Base-by-base conservation (phyloP, 2,113 vertebrate species). In the Scatophagus argus region DNA sequence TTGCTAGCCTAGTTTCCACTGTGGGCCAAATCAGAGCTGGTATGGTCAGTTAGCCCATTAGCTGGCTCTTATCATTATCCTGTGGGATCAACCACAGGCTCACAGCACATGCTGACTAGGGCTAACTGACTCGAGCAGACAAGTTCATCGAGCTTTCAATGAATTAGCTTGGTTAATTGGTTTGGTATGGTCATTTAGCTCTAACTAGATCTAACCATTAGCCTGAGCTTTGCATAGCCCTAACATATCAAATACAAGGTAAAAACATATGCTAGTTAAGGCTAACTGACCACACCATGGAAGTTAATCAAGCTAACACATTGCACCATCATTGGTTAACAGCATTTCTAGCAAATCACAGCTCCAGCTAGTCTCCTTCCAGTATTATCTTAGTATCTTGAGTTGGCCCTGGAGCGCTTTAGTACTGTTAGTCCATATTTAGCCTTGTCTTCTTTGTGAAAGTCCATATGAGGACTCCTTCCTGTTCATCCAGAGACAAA, bases 301-400 rank as follows among this genome's bases (percentile, higher is more conserved):
- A 9, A 17, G n/a, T 27, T 61, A n/a, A 61, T 25, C 10, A 46
- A 41, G 58, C 31, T 39, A 62, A 55, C 8, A 4, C 32, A 3
- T 44, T 0, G 3, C 14, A 25, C 41, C 44, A 19, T n/a, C 27
- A 7, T 36, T 34, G 12, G 19, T 49, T 59, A 23, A 23, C 4
- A 32, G 49, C 44, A 12, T 34, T 17, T 56, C 34, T 21, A 32
- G 54, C 47, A 44, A 46, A 51, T 7, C 6, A 36, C 34, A 27
- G 31, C 36, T 41, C 5, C 17, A 60, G 63, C 67, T 74, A 49
- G 56, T 23, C 25, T 61, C 49, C 29, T 23, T 54, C 19, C 74
- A 86, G 84, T 87, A 83, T 88, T 89, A 82, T 64, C 8, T 0
- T 5, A 10, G 14, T 52, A 3, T 62, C 23, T 41, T 29, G 65